Conservation (phyloP, 2,888 invertebrate genomes). For the Podabrus alpinus region DNA sequence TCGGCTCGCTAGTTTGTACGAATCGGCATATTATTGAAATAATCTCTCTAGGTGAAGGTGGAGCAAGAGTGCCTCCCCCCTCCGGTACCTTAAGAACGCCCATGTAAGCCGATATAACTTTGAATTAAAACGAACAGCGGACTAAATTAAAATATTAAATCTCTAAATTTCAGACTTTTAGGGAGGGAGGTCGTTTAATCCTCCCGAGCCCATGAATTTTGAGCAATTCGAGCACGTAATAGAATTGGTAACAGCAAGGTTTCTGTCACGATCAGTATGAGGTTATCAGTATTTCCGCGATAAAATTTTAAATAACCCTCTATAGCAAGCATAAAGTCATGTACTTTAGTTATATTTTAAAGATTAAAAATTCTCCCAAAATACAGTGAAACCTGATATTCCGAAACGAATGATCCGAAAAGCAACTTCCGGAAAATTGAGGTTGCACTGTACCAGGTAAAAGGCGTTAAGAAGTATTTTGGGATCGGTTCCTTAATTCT, state of each 20-base stretch:
- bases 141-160: neutral
- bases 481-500: slow-evolving; percentile 73
- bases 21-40: too few species aligned
- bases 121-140: too few species aligned
- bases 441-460: neutral
- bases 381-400: neutral
- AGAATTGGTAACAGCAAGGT: neutral
- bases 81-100: too few species aligned
- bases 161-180: neutral
- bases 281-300: neutral
- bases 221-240: neutral
- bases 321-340: neutral
- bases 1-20: too few species aligned
- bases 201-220: neutral
- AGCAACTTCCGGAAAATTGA: neutral
- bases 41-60: too few species aligned
- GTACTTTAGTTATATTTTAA: neutral
- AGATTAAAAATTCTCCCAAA: neutral
- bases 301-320: neutral
- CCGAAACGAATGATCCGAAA: too few species aligned
- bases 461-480: slow-evolving; percentile 1
- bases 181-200: neutral
- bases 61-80: too few species aligned
- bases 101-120: too few species aligned
- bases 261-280: neutral